These are phyloP conservation scores for Oligia latruncula DNA, from an alignment of 2,888 invertebrate species.

Conservation along the genomic window DNA sequence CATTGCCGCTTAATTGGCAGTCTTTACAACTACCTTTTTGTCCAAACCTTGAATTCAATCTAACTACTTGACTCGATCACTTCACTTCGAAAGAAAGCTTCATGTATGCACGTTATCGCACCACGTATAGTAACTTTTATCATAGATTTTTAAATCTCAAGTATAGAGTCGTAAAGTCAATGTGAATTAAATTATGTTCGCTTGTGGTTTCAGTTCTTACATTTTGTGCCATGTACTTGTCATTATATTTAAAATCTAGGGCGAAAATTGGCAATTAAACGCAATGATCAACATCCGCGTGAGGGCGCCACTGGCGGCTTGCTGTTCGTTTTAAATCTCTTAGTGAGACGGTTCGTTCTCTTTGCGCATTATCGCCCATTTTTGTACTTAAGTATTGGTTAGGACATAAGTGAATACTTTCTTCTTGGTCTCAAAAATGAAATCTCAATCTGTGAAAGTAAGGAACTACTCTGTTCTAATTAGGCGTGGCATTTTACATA, in stretches of 20 bases:
- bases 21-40: constrained; percentile 27
- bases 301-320: constrained; percentile 52
- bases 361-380: constrained; percentile 57
- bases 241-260: constrained; percentile 49
- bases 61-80: constrained; percentile 51
- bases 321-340: constrained; percentile 29
- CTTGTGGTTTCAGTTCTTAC: constrained; percentile 59
- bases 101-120: constrained; percentile 65
- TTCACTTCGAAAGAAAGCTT: constrained; percentile 57
- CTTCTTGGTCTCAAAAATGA: constrained; percentile 68
- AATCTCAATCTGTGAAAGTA: constrained; percentile 62
- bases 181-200: constrained; percentile 59
- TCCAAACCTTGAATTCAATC: constrained; percentile 44
- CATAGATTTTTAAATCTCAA: constrained; percentile 66
- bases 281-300: constrained; percentile 24
- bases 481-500: constrained; percentile 48
- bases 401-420: constrained; percentile 62
- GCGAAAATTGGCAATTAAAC: constrained; percentile 54
- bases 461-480: constrained; percentile 69
- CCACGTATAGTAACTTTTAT: constrained; percentile 64
- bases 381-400: constrained; percentile 57
- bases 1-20: constrained; percentile 60
- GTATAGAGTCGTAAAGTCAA: constrained; percentile 64
- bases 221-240: constrained; percentile 65
- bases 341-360: constrained; percentile 33